Base-by-base conservation (phyloP, 2,888 invertebrate species). In the Drosophila picticornis region DNA sequence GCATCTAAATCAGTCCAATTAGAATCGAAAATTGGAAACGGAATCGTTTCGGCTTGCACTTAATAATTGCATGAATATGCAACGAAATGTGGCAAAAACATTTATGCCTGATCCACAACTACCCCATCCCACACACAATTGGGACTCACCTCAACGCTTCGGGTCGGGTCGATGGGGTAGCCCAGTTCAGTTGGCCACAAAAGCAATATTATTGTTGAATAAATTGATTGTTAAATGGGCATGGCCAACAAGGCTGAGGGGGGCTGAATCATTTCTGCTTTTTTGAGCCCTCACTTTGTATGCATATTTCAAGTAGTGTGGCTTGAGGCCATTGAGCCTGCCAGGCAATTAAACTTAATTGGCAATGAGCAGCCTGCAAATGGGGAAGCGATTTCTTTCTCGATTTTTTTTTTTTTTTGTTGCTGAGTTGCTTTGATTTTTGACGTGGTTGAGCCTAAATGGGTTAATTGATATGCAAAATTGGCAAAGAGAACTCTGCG, bases 151-250 rank as follows among this genome's bases (percentile, higher is more conserved):
- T 57, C 57, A 52, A 31, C 48, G 48, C 46, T 36, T 7, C 34
- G 48, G 48, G 27, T 2, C 53, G 43, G 48, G 36, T 61, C 56
- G 60, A 48, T 67, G 16, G 46, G 63, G 56, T 52, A 31, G 31
- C 11, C 7, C 6, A 25, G 25, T 55, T 25, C 25, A 48, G 55
- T 55, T 40, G 56, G 52, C 59, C 70, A 65, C 71, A 80, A 80
- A 64, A 70, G 81, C 76, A 70, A 83, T 84, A 84, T 80, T 90
- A 90, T 90, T 75, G 69, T 62, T 73, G 76, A 90, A 84, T 88
- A 90, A 90, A 91, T 90, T 89, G 90, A 86, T 91, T 91, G 87
- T 91, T 88, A 89, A 91, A 90, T 83, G 79, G 81, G 60, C 72
- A 66, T 48, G 53, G 25, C 36, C 36, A 25, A 46, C 40, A 64